Evolutionary conservation across 2,797 vertebrate genomes (phyloP), one percentile per base, ranked within the genome.

Genomic region (Leontopithecus rosalia): DNA sequence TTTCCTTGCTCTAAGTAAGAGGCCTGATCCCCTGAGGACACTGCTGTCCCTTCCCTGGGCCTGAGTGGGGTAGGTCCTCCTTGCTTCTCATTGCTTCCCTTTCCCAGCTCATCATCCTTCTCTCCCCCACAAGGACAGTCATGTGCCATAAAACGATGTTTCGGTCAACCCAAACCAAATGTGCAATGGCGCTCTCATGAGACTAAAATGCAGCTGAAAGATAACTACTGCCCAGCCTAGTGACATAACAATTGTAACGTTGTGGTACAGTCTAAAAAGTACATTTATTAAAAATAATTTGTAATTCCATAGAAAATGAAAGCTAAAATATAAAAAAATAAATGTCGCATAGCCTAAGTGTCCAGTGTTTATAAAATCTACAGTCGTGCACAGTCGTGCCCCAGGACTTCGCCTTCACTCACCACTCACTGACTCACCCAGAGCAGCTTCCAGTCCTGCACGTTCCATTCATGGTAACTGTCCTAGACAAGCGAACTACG

Each of bases 91-190:
- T 7, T 4, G 33, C 19, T 19, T 52, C 39, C 5, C 20, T 64
- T 58, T 67, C 50, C 30, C 55, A 43, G 67, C 4, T 10, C 15
- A 2, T 2, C 1, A 36, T 20, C 57, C 82, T 33, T 50, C 61
- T 14, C 15, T 75, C 13, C 70, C 36, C 28, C 36, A 30, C 19
- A 33, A 14, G 10, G 9, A 20, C 75, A 33, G 30, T 9, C 17
- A 5, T 20, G 30, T 9, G 5, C 9, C 17, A 19, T 28, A 11
- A 11, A 48, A 48, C 0, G 1, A 4, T 0, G 30, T 3, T 33
- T 50, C 30, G 0, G 17, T 77, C 75, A 12, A 28, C 46, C 43
- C 46, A 20, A 30, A 50, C 46, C 17, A 0, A 30, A 6, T 20
- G 19, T 33, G 10, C 1, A 2, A 33, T 20, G 46, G 46, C 6